Percentiles rank a stretch among this genome's conserved stretches.
Evolutionary conservation across 1,140 invertebrate genomes (phyloP).

Genomic region (Ridgeia piscesae): DNA sequence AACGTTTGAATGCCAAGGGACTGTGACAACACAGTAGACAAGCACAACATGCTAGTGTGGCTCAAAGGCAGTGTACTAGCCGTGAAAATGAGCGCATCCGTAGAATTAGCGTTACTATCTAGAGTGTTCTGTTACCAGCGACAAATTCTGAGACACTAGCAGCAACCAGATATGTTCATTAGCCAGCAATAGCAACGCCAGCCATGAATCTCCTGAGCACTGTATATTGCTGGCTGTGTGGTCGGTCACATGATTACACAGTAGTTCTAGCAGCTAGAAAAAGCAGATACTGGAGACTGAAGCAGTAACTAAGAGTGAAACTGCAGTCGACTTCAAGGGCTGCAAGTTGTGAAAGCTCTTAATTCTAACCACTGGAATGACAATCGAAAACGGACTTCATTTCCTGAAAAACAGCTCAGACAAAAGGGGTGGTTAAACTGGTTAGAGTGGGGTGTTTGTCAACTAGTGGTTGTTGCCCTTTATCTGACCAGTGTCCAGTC

Average conservation of each 20-base stretch:
- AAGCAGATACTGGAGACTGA: neutral
- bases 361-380: neutral
- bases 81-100: neutral
- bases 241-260: neutral
- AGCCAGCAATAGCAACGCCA: neutral
- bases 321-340: neutral
- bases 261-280: neutral
- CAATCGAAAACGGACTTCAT: neutral
- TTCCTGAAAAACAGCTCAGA: neutral
- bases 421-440: neutral
- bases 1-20: neutral
- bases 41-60: neutral
- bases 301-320: neutral
- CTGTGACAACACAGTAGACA: neutral
- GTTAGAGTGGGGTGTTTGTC: neutral
- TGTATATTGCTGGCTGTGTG: neutral
- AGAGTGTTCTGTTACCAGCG: neutral
- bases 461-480: neutral
- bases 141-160: neutral
- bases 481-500: neutral
- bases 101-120: too few relatives aligned
- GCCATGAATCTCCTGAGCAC: neutral
- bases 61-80: neutral
- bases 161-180: neutral
- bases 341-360: neutral